phyloP scores from a whole-genome alignment of 2,113 vertebrate genomes.

The Sceloporus undulatus region DNA sequence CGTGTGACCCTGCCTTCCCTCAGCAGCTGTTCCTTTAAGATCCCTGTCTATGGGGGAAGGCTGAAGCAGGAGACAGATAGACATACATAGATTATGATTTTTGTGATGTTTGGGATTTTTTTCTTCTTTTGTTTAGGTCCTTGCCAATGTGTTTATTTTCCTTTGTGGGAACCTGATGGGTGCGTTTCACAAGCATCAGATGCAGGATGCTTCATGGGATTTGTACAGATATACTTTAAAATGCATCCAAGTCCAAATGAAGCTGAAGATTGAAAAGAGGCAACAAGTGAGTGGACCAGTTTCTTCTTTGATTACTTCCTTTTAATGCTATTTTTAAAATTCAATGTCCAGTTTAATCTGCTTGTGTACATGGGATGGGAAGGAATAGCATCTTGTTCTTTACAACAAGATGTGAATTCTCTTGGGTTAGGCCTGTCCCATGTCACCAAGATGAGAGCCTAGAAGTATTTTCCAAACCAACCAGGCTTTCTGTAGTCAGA shows the following conservation, averaged over 20 bases:
- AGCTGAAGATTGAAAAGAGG: slow-evolving; percentile 94
- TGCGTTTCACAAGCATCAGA: slow-evolving; percentile 93
- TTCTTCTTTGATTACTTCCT: background rate
- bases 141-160: slow-evolving; percentile 90
- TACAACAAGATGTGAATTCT: slow-evolving; percentile 12
- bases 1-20: no score
- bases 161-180: slow-evolving; percentile 91
- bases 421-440: background rate
- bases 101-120: slow-evolving; percentile 22
- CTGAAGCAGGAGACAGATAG: no score
- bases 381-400: background rate
- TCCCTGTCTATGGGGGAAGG: no score
- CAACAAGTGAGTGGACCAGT: slow-evolving; percentile 86
- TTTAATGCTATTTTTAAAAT: background rate
- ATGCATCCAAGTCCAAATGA: slow-evolving; percentile 92
- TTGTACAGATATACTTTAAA: slow-evolving; percentile 91
- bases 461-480: background rate
- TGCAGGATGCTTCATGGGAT: slow-evolving; percentile 92
- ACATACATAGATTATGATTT: background rate
- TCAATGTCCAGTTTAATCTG: no score
- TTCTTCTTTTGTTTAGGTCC: slow-evolving; percentile 78
- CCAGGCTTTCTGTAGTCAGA: background rate
- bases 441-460: background rate
- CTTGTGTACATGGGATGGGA: background rate
- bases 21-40: no score